phyloP scores from a whole-genome alignment of 2,113 vertebrate genomes.

The Himantopus leucocephalus region DNA sequence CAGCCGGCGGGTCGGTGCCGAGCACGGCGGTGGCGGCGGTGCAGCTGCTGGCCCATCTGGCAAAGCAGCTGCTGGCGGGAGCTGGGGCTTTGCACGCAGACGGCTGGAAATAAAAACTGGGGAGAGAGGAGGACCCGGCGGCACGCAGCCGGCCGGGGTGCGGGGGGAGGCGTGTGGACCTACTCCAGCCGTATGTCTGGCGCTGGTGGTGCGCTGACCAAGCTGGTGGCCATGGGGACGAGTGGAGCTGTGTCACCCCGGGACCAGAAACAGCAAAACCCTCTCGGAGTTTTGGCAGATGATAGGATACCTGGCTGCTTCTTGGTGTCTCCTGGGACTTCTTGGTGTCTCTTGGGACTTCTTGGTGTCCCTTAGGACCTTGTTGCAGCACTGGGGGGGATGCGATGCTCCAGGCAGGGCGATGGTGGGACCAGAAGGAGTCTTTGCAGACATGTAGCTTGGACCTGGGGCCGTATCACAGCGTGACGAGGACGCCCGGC shows the following conservation, averaged over 20 bases:
- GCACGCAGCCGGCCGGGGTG: accelerated
- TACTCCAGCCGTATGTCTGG: not conserved
- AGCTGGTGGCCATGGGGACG: not conserved
- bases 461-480: not conserved
- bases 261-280: not conserved
- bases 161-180: accelerated
- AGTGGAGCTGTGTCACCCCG: not conserved
- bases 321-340: not conserved
- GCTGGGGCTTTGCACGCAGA: not conserved
- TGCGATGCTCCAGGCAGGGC: accelerated
- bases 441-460: not conserved
- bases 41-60: constrained; percentile 33
- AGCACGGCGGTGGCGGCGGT: not conserved
- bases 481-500: not conserved
- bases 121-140: not conserved
- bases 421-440: not conserved
- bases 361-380: not conserved
- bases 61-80: not conserved
- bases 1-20: not conserved
- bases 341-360: not conserved
- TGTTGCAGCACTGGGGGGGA: not conserved
- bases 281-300: not conserved
- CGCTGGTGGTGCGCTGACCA: not conserved
- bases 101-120: not conserved
- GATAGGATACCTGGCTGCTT: not conserved